Conservation (phyloP, 1,140 invertebrate genomes). For the Elymnias hypermnestra region DNA sequence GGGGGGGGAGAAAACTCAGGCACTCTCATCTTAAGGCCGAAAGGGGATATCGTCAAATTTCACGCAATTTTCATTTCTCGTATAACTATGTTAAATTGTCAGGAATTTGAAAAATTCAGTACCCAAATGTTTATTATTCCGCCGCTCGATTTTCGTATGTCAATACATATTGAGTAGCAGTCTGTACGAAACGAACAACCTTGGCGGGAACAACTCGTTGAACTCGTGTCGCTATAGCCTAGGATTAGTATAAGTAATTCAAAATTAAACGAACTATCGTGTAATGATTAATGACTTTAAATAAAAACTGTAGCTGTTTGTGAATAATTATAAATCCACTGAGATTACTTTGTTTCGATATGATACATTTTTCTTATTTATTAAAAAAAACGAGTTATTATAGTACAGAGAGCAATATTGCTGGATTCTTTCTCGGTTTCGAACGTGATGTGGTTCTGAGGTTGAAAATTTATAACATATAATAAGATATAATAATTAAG, state of each 20-base stretch:
- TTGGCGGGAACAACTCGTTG: conserved; percentile 65
- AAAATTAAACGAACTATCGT: conserved; percentile 47
- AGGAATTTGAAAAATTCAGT: not conserved
- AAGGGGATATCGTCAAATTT: too few species aligned
- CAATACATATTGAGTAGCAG: conserved; percentile 18
- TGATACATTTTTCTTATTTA: conserved; percentile 31
- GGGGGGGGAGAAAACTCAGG: too few species aligned
- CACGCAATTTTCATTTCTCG: too few species aligned
- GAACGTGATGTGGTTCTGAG: conserved; percentile 26
- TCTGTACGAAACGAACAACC: conserved; percentile 31
- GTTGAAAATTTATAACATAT: conserved; percentile 24
- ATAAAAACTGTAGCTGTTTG: conserved; percentile 47
- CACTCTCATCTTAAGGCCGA: too few species aligned
- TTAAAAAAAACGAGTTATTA: conserved; percentile 28
- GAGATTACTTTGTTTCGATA: conserved; percentile 48
- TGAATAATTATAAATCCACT: conserved; percentile 48
- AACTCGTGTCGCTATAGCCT: conserved; percentile 52
- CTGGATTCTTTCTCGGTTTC: conserved; percentile 25
- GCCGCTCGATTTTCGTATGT: not conserved
- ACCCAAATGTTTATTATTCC: not conserved
- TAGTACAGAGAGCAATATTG: conserved; percentile 46
- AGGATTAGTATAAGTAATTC: conserved; percentile 52
- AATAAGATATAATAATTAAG: conserved; percentile 19
- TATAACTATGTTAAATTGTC: not conserved
- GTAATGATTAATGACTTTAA: conserved; percentile 34